Conservation (phyloP, 2,888 invertebrate species). For the Clostera curtula region DNA sequence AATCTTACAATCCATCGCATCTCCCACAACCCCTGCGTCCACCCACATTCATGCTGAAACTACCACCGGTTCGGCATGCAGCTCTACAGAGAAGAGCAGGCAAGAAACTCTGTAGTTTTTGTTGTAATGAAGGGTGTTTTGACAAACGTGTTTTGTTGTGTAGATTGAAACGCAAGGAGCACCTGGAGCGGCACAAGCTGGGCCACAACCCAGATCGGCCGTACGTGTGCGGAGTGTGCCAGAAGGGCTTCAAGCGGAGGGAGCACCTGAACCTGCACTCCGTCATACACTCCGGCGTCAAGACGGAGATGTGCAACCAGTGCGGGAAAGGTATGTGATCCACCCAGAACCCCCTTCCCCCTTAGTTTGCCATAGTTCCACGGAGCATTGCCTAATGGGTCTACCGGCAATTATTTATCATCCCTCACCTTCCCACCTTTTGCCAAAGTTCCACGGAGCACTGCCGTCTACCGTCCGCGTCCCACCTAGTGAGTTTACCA, state of each 20-base stretch:
- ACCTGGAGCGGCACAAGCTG: constrained; percentile 84
- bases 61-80: no score
- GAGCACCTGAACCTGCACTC: constrained; percentile 89
- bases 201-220: constrained; percentile 88
- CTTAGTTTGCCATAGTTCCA: no score
- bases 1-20: neutral
- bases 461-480: no score
- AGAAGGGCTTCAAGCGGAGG: constrained; percentile 86
- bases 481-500: no score
- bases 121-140: no score
- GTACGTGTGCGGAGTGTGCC: constrained; percentile 84
- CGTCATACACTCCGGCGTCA: constrained; percentile 89
- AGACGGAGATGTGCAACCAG: constrained; percentile 85
- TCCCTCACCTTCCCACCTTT: no score
- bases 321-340: constrained; percentile 80
- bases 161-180: constrained; percentile 83
- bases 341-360: neutral
- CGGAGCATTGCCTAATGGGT: no score
- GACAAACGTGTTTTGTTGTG: neutral
- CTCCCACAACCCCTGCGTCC: no score
- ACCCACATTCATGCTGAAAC: no score
- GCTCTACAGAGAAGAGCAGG: no score
- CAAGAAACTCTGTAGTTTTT: constrained; percentile 2
- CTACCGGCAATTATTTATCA: no score
- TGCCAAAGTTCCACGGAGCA: no score